These are phyloP conservation scores for Polylopha cassiicola DNA, from an alignment of 2,888 invertebrate genomes.

Conservation along the genomic window DNA sequence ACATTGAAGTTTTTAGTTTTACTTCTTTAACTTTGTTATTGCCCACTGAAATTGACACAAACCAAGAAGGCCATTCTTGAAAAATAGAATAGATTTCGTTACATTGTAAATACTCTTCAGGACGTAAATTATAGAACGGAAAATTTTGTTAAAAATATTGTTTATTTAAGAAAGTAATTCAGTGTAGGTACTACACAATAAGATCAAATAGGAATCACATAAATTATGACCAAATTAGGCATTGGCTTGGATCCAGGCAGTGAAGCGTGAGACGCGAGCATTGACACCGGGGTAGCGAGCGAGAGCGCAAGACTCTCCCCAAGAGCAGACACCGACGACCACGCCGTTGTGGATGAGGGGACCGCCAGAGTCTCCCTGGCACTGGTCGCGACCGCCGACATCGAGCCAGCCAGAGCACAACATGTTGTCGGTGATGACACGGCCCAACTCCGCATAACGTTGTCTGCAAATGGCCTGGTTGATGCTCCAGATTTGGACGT, in stretches of 20 bases:
- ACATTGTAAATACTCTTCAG: not conserved
- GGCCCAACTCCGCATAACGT: conserved; percentile 28
- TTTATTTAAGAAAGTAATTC: too few species aligned
- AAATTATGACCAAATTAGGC: conserved; percentile 26
- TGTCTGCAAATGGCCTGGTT: conserved; percentile 35
- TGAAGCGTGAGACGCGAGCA: conserved; percentile 35
- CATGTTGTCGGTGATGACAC: conserved; percentile 30
- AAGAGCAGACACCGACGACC: conserved; percentile 42
- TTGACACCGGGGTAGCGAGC: conserved; percentile 42
- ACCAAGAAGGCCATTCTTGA: too few species aligned
- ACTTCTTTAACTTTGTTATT: too few species aligned
- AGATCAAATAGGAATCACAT: too few species aligned
- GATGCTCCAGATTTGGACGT: conserved; percentile 39
- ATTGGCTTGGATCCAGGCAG: conserved; percentile 38
- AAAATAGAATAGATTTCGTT: too few species aligned
- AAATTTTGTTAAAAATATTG: too few species aligned
- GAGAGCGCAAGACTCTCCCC: conserved; percentile 35
- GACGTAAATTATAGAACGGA: not conserved
- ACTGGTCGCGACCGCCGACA: conserved; percentile 25
- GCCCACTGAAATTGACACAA: too few species aligned
- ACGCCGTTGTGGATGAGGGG: conserved; percentile 40
- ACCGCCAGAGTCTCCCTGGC: conserved; percentile 42
- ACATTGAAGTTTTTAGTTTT: too few species aligned
- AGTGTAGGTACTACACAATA: not conserved
- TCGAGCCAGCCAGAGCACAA: conserved; percentile 28